These are phyloP conservation scores for Myripristis jacobus DNA, from an alignment of 2,797 vertebrate genomes.

Conservation along the genomic window DNA sequence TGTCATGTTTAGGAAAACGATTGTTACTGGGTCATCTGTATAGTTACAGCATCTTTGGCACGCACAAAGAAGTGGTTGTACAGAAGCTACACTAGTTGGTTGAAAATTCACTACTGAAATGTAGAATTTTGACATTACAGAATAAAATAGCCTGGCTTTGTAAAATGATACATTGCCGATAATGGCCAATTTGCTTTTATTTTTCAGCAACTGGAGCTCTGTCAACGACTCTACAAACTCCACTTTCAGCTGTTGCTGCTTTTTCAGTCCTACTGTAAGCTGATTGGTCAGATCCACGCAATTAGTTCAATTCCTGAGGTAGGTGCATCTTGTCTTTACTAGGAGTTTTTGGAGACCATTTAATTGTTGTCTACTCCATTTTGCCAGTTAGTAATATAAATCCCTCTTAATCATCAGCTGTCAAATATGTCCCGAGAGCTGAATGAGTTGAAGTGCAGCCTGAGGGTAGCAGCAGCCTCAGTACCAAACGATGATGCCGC, in stretches of 20 bases:
- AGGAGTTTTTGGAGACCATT: no score
- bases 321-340: slow-evolving; percentile 66
- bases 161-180: background rate
- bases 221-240: slow-evolving; percentile 98
- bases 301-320: slow-evolving; percentile 95
- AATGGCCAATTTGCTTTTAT: slow-evolving; percentile 16
- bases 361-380: background rate
- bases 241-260: slow-evolving; percentile 99
- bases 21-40: background rate
- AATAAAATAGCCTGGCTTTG: background rate
- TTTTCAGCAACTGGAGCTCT: slow-evolving; percentile 96
- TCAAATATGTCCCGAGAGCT: slow-evolving; percentile 95
- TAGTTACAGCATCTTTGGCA: background rate
- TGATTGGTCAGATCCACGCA: slow-evolving; percentile 94
- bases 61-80: slow-evolving; percentile 9
- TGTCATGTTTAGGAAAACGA: background rate
- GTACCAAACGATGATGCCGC: slow-evolving; percentile 79
- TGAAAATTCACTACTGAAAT: slow-evolving; percentile 12
- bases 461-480: slow-evolving; percentile 88
- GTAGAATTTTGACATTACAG: slow-evolving; percentile 1
- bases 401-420: slow-evolving; percentile 80
- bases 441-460: slow-evolving; percentile 90
- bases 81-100: background rate
- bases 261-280: slow-evolving; percentile 99
- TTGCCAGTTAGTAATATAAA: slow-evolving; percentile 18